These are phyloP conservation scores for Ectemnius lituratus DNA, from an alignment of 2,888 invertebrate genomes.

Conservation along the genomic window DNA sequence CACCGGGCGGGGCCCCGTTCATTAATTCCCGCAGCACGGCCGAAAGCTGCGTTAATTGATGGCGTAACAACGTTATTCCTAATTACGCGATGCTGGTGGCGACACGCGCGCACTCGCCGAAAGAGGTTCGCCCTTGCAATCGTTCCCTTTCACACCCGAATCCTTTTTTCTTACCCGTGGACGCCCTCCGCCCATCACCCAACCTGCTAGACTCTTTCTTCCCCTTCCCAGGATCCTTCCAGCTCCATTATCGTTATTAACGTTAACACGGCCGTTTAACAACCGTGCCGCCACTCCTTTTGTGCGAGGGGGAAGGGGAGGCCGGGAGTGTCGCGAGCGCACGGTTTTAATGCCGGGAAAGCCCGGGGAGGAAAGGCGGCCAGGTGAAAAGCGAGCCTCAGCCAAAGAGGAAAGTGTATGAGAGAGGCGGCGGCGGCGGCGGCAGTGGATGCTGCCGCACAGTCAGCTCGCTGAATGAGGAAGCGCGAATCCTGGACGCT, in stretches of 20 bases:
- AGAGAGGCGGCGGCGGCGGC: conserved; percentile 5
- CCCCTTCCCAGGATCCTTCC: background rate
- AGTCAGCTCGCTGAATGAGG: background rate
- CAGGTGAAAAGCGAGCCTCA: background rate
- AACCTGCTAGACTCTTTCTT: background rate
- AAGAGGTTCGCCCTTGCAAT: background rate
- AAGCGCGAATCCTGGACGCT: background rate
- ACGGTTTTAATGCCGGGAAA: conserved; percentile 49
- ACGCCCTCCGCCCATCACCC: background rate
- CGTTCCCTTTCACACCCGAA: background rate
- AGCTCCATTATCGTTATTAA: conserved; percentile 66
- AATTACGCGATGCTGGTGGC: conserved; percentile 51
- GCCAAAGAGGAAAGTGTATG: conserved; percentile 4
- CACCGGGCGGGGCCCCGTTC: conserved; percentile 27
- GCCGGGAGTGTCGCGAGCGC: conserved; percentile 21
- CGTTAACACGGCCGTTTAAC: conserved; percentile 60
- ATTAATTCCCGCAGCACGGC: conserved; percentile 49
- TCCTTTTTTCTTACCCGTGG: conserved; percentile 6
- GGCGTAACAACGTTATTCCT: conserved; percentile 56
- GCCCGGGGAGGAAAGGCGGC: conserved; percentile 15
- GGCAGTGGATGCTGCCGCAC: too few relatives aligned
- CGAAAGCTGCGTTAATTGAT: conserved; percentile 52
- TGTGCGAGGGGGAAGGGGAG: conserved; percentile 17
- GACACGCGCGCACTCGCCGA: conserved; percentile 22
- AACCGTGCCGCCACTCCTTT: conserved; percentile 51